These are phyloP conservation scores for Sebastes hubbsi DNA, from an alignment of 2,797 vertebrate species.

Conservation along the genomic window DNA sequence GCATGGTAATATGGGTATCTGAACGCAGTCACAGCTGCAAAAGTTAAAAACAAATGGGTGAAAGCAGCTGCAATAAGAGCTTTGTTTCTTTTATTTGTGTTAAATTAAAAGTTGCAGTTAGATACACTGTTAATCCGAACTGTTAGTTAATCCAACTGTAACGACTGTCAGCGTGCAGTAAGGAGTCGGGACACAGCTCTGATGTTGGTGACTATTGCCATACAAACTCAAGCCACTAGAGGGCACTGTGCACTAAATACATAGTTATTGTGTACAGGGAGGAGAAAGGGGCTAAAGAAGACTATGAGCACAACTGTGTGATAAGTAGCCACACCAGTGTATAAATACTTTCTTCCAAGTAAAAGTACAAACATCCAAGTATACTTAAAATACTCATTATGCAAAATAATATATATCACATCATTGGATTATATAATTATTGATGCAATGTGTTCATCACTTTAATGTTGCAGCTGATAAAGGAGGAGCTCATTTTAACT, in stretches of 20 bases:
- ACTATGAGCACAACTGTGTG: not conserved
- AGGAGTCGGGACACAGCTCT: not conserved
- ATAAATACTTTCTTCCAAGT: too few species aligned
- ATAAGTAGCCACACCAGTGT: too few species aligned
- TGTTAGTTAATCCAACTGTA: too few species aligned
- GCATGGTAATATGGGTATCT: too few species aligned
- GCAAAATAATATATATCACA: too few species aligned
- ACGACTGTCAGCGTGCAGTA: not conserved
- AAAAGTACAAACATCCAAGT: too few species aligned
- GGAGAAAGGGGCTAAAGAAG: not conserved
- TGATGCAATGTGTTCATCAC: too few species aligned
- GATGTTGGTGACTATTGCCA: not conserved
- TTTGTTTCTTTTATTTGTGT: not conserved
- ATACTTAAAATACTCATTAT: too few species aligned
- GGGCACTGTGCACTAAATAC: constrained; percentile 47
- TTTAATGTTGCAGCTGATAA: too few species aligned
- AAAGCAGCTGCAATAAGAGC: not conserved
- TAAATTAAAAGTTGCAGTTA: not conserved
- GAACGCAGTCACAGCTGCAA: not conserved
- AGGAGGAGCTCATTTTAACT: too few species aligned
- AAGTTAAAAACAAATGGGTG: not conserved
- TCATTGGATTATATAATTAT: too few species aligned
- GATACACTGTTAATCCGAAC: too few species aligned
- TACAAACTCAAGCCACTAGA: constrained; percentile 50
- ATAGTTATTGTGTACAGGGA: not conserved